Conservation (phyloP, 2,888 invertebrate species). For the Euzetes globulus region DNA sequence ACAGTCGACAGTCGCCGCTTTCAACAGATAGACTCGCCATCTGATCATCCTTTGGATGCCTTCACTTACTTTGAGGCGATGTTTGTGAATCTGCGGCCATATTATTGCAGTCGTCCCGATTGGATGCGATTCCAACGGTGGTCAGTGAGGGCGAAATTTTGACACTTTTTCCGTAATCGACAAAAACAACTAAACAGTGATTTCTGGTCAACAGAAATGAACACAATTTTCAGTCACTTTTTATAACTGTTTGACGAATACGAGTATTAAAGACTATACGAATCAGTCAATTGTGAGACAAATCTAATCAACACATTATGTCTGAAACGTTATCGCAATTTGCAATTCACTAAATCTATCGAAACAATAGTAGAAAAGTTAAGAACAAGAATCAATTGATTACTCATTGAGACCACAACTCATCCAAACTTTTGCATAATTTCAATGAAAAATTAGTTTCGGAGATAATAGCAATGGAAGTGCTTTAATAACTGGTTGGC, state of each 20-base stretch:
- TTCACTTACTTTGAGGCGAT: conserved; percentile 30
- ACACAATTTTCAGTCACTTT: not conserved
- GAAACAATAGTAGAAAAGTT: not conserved
- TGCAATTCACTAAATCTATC: not conserved
- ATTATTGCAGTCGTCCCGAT: conserved; percentile 19
- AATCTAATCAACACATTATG: not conserved
- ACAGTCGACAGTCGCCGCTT: conserved; percentile 13
- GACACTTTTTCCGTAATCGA: not conserved
- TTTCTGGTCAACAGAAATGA: conserved; percentile 5
- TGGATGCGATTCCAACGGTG: conserved; percentile 21
- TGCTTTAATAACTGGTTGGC: not conserved
- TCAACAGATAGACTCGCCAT: not conserved
- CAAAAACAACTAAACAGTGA: not conserved
- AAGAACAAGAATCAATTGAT: not conserved
- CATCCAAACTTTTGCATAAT: not conserved
- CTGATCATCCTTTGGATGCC: not conserved
- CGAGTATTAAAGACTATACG: too few species aligned
- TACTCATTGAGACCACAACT: not conserved
- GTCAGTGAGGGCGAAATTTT: conserved; percentile 33
- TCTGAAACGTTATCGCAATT: not conserved
- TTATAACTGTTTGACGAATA: not conserved
- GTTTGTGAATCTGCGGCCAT: conserved; percentile 31
- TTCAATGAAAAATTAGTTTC: not conserved
- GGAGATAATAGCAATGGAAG: not conserved
- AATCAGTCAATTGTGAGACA: not conserved